These are phyloP conservation scores for Drosophila paranaensis DNA, from an alignment of 2,888 invertebrate genomes.

Conservation along the genomic window DNA sequence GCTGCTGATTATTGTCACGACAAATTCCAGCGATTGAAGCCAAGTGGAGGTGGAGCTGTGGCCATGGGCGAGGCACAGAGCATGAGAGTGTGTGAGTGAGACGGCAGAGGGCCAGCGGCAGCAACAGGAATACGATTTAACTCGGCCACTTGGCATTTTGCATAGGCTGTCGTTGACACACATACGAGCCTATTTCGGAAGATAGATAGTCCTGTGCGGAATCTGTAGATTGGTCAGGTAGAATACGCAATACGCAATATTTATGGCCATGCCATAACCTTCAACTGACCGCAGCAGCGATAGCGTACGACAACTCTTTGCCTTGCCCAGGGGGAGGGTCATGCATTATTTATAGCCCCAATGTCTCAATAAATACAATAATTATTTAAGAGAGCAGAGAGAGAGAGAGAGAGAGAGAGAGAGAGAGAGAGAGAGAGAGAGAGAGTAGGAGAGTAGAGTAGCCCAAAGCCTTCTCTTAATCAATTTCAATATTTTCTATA, in stretches of 20 bases:
- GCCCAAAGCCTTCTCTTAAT: too few relatives aligned
- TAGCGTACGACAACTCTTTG: conserved; percentile 17
- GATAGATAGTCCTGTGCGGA: conserved; percentile 65
- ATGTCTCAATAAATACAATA: conserved; percentile 1
- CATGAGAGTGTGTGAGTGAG: conserved; percentile 6
- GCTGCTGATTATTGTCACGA: conserved; percentile 83
- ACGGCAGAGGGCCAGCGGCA: conserved; percentile 30
- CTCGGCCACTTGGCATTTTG: conserved; percentile 63
- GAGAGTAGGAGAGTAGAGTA: background rate
- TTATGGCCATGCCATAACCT: conserved; percentile 66
- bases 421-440: background rate
- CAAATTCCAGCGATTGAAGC: conserved; percentile 75
- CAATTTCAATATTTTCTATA: too few relatives aligned
- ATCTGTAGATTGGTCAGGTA: conserved; percentile 70
- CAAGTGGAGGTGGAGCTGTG: conserved; percentile 12
- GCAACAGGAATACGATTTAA: conserved; percentile 18
- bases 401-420: background rate
- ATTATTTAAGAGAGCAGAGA: background rate
- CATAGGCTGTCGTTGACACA: conserved; percentile 64
- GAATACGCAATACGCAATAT: conserved; percentile 59
- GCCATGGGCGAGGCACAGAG: conserved; percentile 5
- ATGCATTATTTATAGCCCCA: conserved; percentile 4
- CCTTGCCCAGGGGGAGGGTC: background rate
- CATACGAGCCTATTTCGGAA: conserved; percentile 30
- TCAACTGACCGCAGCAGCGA: conserved; percentile 52